A percentile compares a stretch with the other conserved stretches of the same genome.
Conservation (phyloP, 64 coral and sea anemone species). For the Montipora cactus region DNA sequence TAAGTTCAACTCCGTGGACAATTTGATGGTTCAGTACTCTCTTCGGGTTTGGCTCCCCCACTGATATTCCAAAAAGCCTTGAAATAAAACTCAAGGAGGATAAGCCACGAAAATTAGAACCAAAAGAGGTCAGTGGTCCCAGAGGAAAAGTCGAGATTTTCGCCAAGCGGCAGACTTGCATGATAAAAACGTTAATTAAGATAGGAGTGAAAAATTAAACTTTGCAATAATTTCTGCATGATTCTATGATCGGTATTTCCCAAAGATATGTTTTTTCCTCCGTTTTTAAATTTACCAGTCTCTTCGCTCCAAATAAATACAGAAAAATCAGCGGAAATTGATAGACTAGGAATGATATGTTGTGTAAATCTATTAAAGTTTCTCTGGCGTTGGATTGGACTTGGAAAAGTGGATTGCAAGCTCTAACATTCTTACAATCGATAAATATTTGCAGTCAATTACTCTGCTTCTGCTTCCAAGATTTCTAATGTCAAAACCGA, state of each 20-base stretch:
- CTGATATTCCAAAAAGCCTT: conserved; percentile 49
- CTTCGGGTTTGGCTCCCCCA: conserved; percentile 20
- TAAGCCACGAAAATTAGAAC: background rate
- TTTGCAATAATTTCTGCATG: background rate
- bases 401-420: background rate
- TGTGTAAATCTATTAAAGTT: background rate
- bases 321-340: background rate
- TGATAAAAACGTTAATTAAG: background rate
- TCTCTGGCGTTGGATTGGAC: background rate
- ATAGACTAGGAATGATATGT: background rate
- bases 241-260: background rate
- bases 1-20: conserved; percentile 54
- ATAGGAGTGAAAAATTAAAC: background rate
- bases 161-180: conserved; percentile 1
- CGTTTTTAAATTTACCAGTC: no score
- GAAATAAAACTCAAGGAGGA: conserved; percentile 22
- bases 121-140: background rate
- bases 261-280: background rate
- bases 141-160: background rate
- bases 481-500: no score
- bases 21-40: conserved; percentile 5
- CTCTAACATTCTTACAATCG: background rate
- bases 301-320: no score
- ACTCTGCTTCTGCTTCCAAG: no score
- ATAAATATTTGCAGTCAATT: no score